phyloP scores from a whole-genome alignment of 2,797 vertebrate species.

The Spheniscus humboldti region DNA sequence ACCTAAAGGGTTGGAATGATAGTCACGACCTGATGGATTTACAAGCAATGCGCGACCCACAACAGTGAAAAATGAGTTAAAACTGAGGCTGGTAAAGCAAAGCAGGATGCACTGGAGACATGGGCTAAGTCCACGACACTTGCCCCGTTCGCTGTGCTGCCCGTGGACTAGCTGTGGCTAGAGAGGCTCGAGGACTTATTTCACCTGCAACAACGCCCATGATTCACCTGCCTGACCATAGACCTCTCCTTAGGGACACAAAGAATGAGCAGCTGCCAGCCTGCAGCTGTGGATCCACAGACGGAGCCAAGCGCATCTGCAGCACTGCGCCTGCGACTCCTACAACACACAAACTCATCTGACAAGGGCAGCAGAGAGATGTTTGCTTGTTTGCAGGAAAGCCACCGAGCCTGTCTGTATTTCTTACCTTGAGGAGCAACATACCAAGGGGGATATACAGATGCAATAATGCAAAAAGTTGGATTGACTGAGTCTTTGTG shows the following conservation, averaged over 20 bases:
- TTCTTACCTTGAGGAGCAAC: background rate
- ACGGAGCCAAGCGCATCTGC: background rate
- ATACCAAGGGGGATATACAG: background rate
- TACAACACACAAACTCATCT: background rate
- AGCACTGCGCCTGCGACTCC: background rate
- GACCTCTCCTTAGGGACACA: background rate
- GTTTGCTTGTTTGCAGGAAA: background rate
- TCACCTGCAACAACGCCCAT: background rate
- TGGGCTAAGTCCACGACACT: accelerated
- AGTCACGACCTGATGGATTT: background rate
- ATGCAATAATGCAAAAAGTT: background rate
- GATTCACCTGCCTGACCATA: background rate
- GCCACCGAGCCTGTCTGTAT: background rate
- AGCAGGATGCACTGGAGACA: background rate
- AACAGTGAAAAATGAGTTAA: background rate
- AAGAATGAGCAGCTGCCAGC: background rate
- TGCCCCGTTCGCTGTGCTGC: background rate
- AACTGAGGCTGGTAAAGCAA: background rate
- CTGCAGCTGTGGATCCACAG: background rate
- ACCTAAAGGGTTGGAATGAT: background rate
- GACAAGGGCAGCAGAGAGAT: background rate
- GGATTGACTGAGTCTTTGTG: background rate
- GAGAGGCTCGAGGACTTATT: background rate
- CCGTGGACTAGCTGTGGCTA: background rate
- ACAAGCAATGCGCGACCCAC: background rate